Evolutionary conservation across 2,888 invertebrate species (phyloP), one percentile per base, ranked within the genome.

Genomic region (Cephus runcator): DNA sequence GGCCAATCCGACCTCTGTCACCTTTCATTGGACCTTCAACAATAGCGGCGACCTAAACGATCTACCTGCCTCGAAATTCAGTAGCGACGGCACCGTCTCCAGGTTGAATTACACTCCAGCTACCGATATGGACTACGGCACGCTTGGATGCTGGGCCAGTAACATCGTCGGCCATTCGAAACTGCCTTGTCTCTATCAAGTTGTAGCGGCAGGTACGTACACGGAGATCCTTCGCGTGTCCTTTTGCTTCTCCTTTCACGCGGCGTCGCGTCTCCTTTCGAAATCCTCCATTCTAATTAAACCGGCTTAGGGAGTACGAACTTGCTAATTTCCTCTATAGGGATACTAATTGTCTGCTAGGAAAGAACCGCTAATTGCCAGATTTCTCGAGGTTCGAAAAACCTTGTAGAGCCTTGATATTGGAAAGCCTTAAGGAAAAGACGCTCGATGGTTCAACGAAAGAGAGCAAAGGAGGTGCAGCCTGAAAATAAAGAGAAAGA

Each of bases 1-100:
- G 88, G 96, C 97, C 82, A 97, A 96, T 88, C 98, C 98, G 11
- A 95, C 96, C 30, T 93, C 95, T 77, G 96, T 96, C 85, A 94
- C 95, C 88, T 98, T 97, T 92, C 96, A 96, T 88, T 98, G 98
- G 98, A 97, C 97, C 83, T 97, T 98, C 93, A 98, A 98, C 93
- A 96, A 96, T 91, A 96, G 96, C 82, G 97, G 97, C 34, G 96
- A 96, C 89, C 95, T 96, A 92, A 95, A 94, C 77, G 96, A 97
- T 91, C 93, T 97, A 87, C 95, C 96, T 78, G 90, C 93, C 81
- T 94, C 95, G 76, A 94, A 94, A 85, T 93, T 92, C 84, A 92
- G 92, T 74, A 93, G 91, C 85, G 92, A 95, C 81, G 95, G 95
- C 2, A 94, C 94, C 81, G 93, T 94, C 12, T 96, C 96, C 80